Evolutionary conservation across 2,888 invertebrate genomes (phyloP).

Genomic region (Brenthis daphne): DNA sequence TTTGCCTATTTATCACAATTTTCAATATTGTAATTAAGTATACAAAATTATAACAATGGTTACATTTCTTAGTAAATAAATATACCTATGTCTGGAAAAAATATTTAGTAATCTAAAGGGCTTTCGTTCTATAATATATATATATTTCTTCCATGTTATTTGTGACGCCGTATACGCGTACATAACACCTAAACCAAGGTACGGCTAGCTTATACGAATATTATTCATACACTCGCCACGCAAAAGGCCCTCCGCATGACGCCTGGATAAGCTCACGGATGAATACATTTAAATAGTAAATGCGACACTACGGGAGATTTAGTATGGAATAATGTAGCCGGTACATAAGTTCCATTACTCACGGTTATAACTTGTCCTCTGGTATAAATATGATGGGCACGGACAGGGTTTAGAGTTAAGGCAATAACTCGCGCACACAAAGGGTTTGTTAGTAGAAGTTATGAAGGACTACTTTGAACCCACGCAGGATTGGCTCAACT

Average conservation of each 20-base stretch:
- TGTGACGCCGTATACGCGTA: not conserved
- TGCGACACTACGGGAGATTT: constrained; percentile 76
- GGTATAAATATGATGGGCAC: constrained; percentile 73
- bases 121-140: too few relatives aligned
- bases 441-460: constrained; percentile 80
- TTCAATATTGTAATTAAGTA: too few relatives aligned
- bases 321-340: constrained; percentile 72
- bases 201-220: constrained; percentile 63
- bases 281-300: constrained; percentile 83
- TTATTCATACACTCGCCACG: constrained; percentile 71
- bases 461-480: constrained; percentile 70
- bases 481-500: constrained; percentile 56
- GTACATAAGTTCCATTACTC: constrained; percentile 77
- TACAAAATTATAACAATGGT: not conserved
- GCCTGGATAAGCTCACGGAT: constrained; percentile 76
- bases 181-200: constrained; percentile 24
- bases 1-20: too few relatives aligned
- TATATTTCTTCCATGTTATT: not conserved
- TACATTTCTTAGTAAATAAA: not conserved
- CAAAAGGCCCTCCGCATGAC: constrained; percentile 74
- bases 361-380: constrained; percentile 70
- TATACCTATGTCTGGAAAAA: not conserved
- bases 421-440: constrained; percentile 69
- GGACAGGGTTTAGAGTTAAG: constrained; percentile 71
- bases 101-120: not conserved